Percentiles rank a stretch among this genome's conserved stretches.
phyloP scores from a whole-genome alignment of 2,888 invertebrate species.

The Pedicia rivosa region DNA sequence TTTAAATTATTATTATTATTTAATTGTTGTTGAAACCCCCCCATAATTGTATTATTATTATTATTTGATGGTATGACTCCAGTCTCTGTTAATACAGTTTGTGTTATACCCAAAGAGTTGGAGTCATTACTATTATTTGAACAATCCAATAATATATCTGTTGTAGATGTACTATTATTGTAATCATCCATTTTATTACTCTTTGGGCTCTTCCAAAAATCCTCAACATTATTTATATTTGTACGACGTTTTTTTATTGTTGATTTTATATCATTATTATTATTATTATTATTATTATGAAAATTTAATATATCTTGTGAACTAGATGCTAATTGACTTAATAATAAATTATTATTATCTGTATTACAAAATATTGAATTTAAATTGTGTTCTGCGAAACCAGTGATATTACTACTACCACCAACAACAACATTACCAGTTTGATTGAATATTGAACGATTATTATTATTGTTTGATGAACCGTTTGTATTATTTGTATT shows the following conservation, averaged over 20 bases:
- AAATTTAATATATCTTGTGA: too few relatives aligned
- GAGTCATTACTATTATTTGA: conserved; percentile 28
- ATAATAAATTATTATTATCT: background rate
- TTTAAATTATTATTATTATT: background rate
- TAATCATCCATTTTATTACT: conserved; percentile 13
- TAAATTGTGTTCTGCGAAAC: background rate
- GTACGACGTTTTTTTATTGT: conserved; percentile 8
- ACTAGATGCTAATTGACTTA: background rate
- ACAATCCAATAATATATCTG: conserved; percentile 14
- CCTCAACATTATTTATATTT: conserved; percentile 20
- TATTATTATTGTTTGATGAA: too few relatives aligned
- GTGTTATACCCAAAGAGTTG: conserved; percentile 39
- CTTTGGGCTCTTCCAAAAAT: conserved; percentile 45
- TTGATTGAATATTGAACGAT: background rate
- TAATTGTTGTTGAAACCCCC: too few relatives aligned
- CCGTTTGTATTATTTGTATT: background rate
- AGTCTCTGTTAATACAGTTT: conserved; percentile 32
- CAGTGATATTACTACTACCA: too few relatives aligned
- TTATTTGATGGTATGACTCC: conserved; percentile 34
- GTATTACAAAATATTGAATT: background rate
- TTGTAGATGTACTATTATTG: conserved; percentile 13
- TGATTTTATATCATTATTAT: background rate
- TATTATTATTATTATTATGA: background rate
- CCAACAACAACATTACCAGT: background rate
- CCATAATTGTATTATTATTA: too few relatives aligned